These are phyloP conservation scores for Poecilia gillii DNA, from an alignment of 2,797 vertebrate genomes.

Conservation along the genomic window DNA sequence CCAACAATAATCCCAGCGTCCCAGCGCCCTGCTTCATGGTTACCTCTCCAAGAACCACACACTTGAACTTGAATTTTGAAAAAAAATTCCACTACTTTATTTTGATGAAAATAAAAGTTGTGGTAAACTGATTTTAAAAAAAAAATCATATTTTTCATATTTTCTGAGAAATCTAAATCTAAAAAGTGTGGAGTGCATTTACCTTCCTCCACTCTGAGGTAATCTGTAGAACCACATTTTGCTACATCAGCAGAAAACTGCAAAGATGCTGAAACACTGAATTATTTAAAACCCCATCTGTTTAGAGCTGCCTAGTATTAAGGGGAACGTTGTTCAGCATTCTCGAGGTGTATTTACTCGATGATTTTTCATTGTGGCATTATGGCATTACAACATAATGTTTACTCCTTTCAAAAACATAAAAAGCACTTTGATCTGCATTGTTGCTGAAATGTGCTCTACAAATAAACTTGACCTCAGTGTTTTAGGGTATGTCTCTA, in stretches of 20 bases:
- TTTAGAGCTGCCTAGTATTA: too few species aligned
- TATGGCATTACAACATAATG: too few species aligned
- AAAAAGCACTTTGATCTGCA: too few species aligned
- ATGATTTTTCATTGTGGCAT: too few species aligned
- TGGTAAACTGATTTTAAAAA: not conserved
- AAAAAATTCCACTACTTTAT: too few species aligned
- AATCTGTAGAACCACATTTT: not conserved
- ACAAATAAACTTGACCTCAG: not conserved
- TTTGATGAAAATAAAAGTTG: not conserved
- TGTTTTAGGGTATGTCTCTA: not conserved
- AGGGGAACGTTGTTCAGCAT: too few species aligned
- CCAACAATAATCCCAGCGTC: slow-evolving; percentile 53
- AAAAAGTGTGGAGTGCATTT: not conserved
- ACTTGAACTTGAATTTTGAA: not conserved
- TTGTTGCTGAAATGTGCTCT: too few species aligned
- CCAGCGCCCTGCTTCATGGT: slow-evolving; percentile 70
- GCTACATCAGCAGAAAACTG: not conserved
- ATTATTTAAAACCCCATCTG: too few species aligned
- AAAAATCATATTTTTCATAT: not conserved
- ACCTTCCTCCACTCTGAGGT: not conserved
- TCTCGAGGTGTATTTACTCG: too few species aligned
- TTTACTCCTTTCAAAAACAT: too few species aligned
- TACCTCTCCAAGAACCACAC: slow-evolving; percentile 15
- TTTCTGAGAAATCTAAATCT: not conserved
- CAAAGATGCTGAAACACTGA: too few species aligned